Percentiles rank a stretch among this genome's conserved stretches.
Evolutionary conservation across 2,888 invertebrate genomes (phyloP).

Genomic region (Cephonodes hylas): DNA sequence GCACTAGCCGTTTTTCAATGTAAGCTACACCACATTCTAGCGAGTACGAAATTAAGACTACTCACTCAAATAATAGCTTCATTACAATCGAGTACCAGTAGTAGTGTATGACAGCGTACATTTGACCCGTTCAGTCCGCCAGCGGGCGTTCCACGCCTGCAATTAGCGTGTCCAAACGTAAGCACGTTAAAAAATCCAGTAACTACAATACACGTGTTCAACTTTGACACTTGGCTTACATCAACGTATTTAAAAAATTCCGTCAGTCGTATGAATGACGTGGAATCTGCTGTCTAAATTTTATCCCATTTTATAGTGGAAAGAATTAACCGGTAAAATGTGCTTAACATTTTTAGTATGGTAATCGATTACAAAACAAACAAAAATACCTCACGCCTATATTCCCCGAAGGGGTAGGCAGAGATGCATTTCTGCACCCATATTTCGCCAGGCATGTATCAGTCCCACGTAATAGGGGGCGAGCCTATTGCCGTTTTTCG

Average conservation of each 20-base stretch:
- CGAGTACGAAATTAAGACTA: too few relatives aligned
- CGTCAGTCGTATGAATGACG: neutral
- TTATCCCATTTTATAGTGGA: neutral
- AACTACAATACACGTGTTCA: conserved; percentile 34
- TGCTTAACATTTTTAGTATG: too few relatives aligned
- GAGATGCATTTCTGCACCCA: too few relatives aligned
- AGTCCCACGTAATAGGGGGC: too few relatives aligned
- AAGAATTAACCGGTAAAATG: too few relatives aligned
- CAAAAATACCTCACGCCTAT: too few relatives aligned
- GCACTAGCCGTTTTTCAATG: too few relatives aligned
- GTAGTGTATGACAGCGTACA: neutral
- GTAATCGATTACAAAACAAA: too few relatives aligned
- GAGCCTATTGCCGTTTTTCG: too few relatives aligned
- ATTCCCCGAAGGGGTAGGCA: too few relatives aligned
- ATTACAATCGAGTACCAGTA: neutral
- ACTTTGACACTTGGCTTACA: conserved; percentile 31
- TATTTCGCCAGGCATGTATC: too few relatives aligned
- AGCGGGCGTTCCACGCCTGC: conserved; percentile 39
- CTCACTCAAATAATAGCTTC: neutral
- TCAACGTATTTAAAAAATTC: neutral
- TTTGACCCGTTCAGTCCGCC: conserved; percentile 25
- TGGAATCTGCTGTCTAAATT: neutral
- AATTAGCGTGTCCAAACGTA: conserved; percentile 53
- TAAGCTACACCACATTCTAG: too few relatives aligned
- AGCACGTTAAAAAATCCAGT: conserved; percentile 35